Evolutionary conservation across 2,888 invertebrate genomes (phyloP).

Genomic region (Elysia crispata): DNA sequence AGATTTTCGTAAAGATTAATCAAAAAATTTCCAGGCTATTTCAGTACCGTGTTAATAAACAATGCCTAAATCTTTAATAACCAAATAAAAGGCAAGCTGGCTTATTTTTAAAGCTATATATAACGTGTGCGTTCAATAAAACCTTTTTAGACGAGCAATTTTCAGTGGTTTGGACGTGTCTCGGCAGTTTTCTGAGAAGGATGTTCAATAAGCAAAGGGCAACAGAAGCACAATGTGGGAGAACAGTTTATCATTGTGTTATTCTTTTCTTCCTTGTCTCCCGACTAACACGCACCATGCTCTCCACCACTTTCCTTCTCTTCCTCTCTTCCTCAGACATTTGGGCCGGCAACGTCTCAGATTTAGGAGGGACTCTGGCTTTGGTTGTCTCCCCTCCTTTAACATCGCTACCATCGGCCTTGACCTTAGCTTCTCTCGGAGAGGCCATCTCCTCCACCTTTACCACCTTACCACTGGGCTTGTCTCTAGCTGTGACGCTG

Average conservation of each 20-base stretch:
- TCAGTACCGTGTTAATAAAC: too few species aligned
- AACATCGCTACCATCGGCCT: background rate
- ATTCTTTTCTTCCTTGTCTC: constrained; percentile 16
- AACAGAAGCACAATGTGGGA: too few species aligned
- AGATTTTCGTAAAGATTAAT: too few species aligned
- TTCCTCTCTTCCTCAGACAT: constrained; percentile 34
- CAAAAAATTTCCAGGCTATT: too few species aligned
- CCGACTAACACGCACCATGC: background rate
- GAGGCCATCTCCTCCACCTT: background rate
- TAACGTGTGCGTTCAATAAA: too few species aligned
- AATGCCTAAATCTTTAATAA: too few species aligned
- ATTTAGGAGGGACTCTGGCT: background rate
- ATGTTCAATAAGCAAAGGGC: too few species aligned
- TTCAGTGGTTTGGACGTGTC: too few species aligned
- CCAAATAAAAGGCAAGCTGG: too few species aligned
- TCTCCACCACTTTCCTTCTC: constrained; percentile 20
- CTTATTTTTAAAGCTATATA: too few species aligned
- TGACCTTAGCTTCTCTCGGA: background rate
- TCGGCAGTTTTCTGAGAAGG: too few species aligned
- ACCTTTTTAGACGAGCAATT: too few species aligned
- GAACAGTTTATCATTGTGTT: background rate
- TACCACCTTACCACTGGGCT: background rate
- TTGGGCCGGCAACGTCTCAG: background rate
- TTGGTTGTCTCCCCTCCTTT: background rate
- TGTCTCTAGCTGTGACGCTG: background rate